Evolutionary conservation across 2,888 invertebrate species (phyloP).

Genomic region (Mesochorus sp.): DNA sequence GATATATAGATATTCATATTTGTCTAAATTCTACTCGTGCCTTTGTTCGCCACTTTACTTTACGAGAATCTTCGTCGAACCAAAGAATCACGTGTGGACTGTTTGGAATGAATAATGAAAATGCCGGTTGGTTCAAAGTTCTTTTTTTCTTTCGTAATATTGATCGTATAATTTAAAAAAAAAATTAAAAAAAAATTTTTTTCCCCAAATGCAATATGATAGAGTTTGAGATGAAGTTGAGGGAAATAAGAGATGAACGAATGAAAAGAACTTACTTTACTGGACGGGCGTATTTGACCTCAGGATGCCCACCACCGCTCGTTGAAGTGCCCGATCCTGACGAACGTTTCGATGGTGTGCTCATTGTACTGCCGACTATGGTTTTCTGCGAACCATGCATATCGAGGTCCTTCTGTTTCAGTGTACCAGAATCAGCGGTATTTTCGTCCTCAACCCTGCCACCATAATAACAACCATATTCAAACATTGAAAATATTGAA

Average conservation of each 20-base stretch:
- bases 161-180: too few species aligned
- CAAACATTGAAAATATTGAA: too few species aligned
- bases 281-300: conserved; percentile 79
- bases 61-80: conserved; percentile 65
- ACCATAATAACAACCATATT: neutral
- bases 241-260: conserved; percentile 32
- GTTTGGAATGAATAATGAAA: conserved; percentile 63
- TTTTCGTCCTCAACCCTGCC: conserved; percentile 71
- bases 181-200: too few species aligned
- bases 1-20: conserved; percentile 45
- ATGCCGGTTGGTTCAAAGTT: conserved; percentile 58
- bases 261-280: conserved; percentile 76
- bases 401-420: conserved; percentile 69
- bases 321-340: conserved; percentile 71
- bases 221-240: conserved; percentile 21
- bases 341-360: conserved; percentile 70
- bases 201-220: too few species aligned
- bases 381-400: conserved; percentile 73
- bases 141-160: conserved; percentile 25
- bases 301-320: conserved; percentile 74
- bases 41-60: conserved; percentile 66
- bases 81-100: conserved; percentile 64
- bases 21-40: conserved; percentile 60
- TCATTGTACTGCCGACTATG: conserved; percentile 70
- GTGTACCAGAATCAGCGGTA: conserved; percentile 70